Evolutionary conservation across 2,113 vertebrate genomes (phyloP).

Genomic region (Lichenostomus cassidix): DNA sequence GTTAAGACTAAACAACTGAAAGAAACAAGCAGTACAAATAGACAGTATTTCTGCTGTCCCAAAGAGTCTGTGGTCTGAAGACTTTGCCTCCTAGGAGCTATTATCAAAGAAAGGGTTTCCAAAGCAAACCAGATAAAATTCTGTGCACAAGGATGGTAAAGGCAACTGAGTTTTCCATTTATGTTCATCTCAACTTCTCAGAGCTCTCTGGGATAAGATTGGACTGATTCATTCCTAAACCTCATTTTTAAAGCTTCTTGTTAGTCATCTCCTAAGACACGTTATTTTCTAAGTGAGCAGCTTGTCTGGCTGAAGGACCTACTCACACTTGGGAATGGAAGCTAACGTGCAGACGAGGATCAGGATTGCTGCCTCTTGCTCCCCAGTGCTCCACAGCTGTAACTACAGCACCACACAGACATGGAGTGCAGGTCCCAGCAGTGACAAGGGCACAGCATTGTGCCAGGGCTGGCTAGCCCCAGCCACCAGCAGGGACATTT

Average conservation of each 20-base stretch:
- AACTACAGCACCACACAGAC: accelerated
- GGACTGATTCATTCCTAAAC: not conserved
- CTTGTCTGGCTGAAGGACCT: not conserved
- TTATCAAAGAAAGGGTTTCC: conserved; percentile 34
- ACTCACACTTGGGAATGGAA: not conserved
- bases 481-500: not conserved
- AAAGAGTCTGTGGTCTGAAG: not conserved
- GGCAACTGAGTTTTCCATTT: conserved; percentile 43
- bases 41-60: not conserved
- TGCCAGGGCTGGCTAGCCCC: not conserved
- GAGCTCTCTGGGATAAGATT: not conserved
- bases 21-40: conserved; percentile 3
- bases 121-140: conserved; percentile 50
- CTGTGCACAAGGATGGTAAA: not conserved
- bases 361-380: not conserved
- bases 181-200: conserved; percentile 30
- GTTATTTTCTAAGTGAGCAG: not conserved
- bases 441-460: accelerated
- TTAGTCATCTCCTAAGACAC: not conserved
- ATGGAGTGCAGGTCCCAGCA: not conserved
- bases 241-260: not conserved
- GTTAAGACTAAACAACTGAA: conserved; percentile 17
- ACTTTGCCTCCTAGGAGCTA: not conserved
- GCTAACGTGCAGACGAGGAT: accelerated
- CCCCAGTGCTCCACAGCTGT: not conserved